Evolutionary conservation across 2,797 vertebrate species (phyloP).

Genomic region (Agapornis canus): DNA sequence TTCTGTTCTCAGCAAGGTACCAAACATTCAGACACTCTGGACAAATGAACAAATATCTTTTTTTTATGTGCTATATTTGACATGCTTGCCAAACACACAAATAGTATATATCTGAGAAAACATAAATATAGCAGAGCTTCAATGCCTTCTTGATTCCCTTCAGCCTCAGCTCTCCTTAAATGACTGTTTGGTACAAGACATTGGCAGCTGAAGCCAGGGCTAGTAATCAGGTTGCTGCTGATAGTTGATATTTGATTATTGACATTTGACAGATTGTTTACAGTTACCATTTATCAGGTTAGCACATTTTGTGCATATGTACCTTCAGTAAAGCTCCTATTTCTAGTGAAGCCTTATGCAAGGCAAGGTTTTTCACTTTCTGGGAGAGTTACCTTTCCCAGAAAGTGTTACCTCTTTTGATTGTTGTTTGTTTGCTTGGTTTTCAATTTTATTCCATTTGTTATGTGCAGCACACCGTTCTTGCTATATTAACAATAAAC

Average conservation of each 20-base stretch:
- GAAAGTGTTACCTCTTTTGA: neutral
- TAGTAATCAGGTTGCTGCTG: neutral
- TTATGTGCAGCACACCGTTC: neutral
- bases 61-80: neutral
- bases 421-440: accelerated
- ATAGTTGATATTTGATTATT: neutral
- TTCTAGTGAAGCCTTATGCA: neutral
- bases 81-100: neutral
- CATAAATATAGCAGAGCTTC: neutral
- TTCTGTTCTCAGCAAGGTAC: neutral
- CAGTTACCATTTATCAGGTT: neutral
- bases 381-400: neutral
- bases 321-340: neutral
- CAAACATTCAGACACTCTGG: neutral
- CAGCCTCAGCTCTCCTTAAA: neutral
- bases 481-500: neutral
- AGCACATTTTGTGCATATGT: neutral
- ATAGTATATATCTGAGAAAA: neutral
- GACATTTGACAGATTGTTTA: neutral
- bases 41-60: neutral
- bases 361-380: neutral
- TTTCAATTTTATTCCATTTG: neutral
- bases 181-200: neutral
- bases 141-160: neutral
- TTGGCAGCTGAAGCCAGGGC: neutral